Conservation (phyloP, 2,797 vertebrate genomes). For the Alauda arvensis region DNA sequence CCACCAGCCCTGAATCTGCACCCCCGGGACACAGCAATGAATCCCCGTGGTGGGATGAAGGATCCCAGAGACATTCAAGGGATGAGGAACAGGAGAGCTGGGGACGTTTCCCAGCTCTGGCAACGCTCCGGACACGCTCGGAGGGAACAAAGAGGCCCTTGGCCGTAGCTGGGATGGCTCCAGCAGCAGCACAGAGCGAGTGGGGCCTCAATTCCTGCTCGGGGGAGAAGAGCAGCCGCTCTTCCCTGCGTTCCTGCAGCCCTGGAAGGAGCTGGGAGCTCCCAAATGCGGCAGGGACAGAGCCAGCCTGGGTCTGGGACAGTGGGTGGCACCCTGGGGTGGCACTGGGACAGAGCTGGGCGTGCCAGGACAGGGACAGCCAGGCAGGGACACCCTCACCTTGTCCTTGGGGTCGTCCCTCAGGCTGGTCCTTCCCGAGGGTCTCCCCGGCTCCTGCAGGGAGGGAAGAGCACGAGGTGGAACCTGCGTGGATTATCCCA, state of each 20-base stretch:
- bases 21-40: background rate
- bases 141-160: conserved; percentile 45
- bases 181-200: background rate
- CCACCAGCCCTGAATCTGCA: too few species aligned
- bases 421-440: background rate
- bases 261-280: background rate
- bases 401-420: background rate
- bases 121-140: background rate
- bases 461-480: background rate
- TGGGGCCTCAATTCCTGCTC: conserved; percentile 3
- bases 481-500: background rate
- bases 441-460: background rate
- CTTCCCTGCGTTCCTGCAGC: background rate
- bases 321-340: rapidly evolving
- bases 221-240: background rate
- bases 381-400: background rate
- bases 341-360: background rate
- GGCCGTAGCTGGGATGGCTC: background rate
- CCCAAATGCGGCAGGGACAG: rapidly evolving
- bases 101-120: background rate
- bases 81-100: background rate
- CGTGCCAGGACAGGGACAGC: rapidly evolving
- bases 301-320: background rate
- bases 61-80: rapidly evolving
- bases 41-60: rapidly evolving